Evolutionary conservation across 2,888 invertebrate genomes (phyloP).

Genomic region (Siphlonurus alternatus): DNA sequence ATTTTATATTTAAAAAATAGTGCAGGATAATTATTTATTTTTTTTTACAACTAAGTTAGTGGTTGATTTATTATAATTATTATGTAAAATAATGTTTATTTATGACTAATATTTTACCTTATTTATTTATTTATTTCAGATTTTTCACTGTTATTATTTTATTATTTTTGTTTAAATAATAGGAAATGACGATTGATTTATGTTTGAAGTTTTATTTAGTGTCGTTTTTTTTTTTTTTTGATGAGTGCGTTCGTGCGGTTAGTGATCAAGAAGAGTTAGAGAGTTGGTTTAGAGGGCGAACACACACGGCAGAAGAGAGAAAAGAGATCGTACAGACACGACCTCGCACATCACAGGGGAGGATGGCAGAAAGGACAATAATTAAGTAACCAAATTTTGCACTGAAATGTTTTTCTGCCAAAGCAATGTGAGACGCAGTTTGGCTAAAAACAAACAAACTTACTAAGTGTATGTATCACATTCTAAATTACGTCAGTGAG

Average conservation of each 20-base stretch:
- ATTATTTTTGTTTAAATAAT: not conserved
- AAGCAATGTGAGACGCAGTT: too few species aligned
- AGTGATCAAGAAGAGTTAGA: conserved; percentile 6
- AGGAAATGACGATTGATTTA: not conserved
- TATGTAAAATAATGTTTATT: too few species aligned
- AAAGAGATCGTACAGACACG: too few species aligned
- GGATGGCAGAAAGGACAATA: too few species aligned
- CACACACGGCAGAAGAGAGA: conserved; percentile 15
- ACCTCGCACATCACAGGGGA: too few species aligned
- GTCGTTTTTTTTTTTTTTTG: conserved; percentile 8
- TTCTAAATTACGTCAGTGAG: too few species aligned
- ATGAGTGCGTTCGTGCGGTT: conserved; percentile 5
- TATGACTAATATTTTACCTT: not conserved
- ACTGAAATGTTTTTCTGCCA: too few species aligned
- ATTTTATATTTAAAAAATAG: not conserved
- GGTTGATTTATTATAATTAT: too few species aligned
- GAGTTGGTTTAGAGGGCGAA: conserved; percentile 11
- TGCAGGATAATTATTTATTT: not conserved
- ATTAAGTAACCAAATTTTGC: too few species aligned
- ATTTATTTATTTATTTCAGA: not conserved
- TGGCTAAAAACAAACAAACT: too few species aligned
- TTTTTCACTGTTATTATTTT: conserved; percentile 1
- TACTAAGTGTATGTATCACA: too few species aligned
- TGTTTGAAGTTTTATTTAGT: conserved; percentile 6
- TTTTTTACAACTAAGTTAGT: too few species aligned